These are phyloP conservation scores for Patagioenas fasciata DNA, from an alignment of 2,113 vertebrate genomes.

Conservation along the genomic window DNA sequence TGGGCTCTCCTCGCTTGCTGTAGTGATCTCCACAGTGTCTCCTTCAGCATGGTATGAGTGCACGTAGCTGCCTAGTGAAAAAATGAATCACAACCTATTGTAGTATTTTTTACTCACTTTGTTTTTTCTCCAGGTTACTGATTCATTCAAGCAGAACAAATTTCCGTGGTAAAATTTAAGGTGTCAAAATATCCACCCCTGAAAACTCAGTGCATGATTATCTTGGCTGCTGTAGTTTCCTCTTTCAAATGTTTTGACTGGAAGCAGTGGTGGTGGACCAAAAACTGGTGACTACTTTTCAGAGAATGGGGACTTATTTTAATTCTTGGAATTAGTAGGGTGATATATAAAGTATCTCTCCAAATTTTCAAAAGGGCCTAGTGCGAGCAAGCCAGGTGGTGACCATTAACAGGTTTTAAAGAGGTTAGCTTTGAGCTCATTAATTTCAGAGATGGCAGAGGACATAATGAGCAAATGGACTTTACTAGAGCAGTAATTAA, in stretches of 20 bases:
- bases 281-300: not conserved
- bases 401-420: not conserved
- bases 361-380: not conserved
- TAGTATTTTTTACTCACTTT: conserved; percentile 27
- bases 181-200: conserved; percentile 18
- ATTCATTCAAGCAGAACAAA: conserved; percentile 36
- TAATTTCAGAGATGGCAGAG: not conserved
- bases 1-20: not conserved
- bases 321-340: not conserved
- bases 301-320: not conserved
- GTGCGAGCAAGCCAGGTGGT: not conserved
- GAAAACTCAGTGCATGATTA: not conserved
- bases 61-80: not conserved
- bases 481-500: not conserved
- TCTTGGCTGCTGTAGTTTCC: conserved; percentile 55
- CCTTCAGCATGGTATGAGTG: not conserved
- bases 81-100: conserved; percentile 50
- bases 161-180: conserved; percentile 7
- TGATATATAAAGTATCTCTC: not conserved
- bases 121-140: conserved; percentile 19
- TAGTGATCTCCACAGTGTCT: not conserved
- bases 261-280: conserved; percentile 14
- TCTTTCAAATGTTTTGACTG: conserved; percentile 48
- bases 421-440: not conserved
- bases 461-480: not conserved